Base-by-base conservation (phyloP, 2,888 invertebrate species). In the Leptogaster cylindrica region DNA sequence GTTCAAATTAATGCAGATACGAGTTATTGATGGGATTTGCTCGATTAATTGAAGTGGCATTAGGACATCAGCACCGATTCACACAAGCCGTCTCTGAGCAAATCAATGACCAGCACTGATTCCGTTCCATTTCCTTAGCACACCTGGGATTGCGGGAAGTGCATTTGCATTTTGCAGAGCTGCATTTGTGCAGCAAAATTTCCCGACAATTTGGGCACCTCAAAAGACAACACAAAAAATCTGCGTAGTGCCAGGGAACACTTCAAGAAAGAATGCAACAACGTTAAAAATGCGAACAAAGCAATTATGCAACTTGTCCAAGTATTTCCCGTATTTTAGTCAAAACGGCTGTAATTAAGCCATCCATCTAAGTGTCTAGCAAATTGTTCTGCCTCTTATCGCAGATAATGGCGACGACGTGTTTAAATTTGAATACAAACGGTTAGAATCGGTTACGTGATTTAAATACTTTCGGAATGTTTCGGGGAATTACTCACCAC, bases 291-390 rank as follows among this genome's bases (percentile, higher is more conserved):
- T 28, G 25, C 58, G 12, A 23, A 20, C 12, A 50, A 16, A 28
- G 12, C 25, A 18, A 61, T 44, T 44, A 44, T 61, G 41, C 61
- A 44, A 61, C 61, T 27, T 41, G 28, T 44, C 28, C 28, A 58
- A 27, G 16, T n/a, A 44, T 12, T 61, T 61, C 61, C 44, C 44
- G 44, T 44, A 44, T 61, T 61, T 31, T 16, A 44, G 16, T 28
- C n/a, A 44, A 61, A 44, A 61, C 61, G 61, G n/a, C 6, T 44
- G 28, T 61, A 61, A 61, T 61, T 61, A 44, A 44, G 28, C 61
- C 61, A 61, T 61, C 44, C 23, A 39, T 33, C 20, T 2, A 36
- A 36, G 52, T 7, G 14, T 31, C 28, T 18, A 3, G 4, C n/a
- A 16, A 61, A 61, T 61, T 61, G 18, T 61, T 27, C 44, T 23